A percentile compares a stretch with the other conserved stretches of the same genome.
Evolutionary conservation across 1,140 invertebrate genomes (phyloP).

Genomic region (Proctacanthus coquilletti): DNA sequence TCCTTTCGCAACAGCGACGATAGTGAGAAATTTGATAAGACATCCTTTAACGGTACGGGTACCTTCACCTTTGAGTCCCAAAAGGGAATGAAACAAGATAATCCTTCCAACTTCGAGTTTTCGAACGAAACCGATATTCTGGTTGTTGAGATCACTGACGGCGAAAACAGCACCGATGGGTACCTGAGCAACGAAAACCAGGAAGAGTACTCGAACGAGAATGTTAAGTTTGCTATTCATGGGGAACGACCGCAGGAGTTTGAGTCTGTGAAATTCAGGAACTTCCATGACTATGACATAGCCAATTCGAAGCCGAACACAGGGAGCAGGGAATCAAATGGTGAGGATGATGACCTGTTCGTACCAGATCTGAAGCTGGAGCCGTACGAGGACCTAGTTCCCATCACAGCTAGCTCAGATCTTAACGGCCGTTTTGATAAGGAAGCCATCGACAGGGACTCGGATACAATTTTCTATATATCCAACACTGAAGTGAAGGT

Average conservation of each 20-base stretch:
- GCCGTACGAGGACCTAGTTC: slow-evolving; percentile 6
- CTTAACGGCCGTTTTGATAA: slow-evolving; percentile 9
- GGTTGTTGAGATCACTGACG: slow-evolving; percentile 27
- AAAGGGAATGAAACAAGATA: neutral
- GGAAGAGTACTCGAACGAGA: neutral
- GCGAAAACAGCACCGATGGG: slow-evolving; percentile 11
- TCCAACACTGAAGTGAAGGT: slow-evolving; percentile 31
- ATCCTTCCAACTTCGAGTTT: neutral
- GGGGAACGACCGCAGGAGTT: neutral
- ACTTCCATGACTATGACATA: too few relatives aligned
- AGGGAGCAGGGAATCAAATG: neutral
- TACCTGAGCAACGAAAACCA: slow-evolving; percentile 6
- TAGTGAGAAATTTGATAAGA: too few relatives aligned
- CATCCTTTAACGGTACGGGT: too few relatives aligned
- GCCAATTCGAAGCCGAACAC: neutral
- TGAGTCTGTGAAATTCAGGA: neutral
- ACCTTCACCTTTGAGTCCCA: too few relatives aligned
- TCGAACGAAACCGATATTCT: slow-evolving; percentile 13
- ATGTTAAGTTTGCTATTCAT: neutral
- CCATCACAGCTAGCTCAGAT: slow-evolving; percentile 10
- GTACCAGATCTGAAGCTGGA: slow-evolving; percentile 15
- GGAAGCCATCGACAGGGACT: slow-evolving; percentile 20
- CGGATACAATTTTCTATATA: slow-evolving; percentile 29
- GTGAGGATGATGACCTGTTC: slow-evolving; percentile 18
- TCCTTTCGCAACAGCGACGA: slow-evolving; percentile 20